Evolutionary conservation across 2,888 invertebrate species (phyloP).

Genomic region (Drosophila ezoana): DNA sequence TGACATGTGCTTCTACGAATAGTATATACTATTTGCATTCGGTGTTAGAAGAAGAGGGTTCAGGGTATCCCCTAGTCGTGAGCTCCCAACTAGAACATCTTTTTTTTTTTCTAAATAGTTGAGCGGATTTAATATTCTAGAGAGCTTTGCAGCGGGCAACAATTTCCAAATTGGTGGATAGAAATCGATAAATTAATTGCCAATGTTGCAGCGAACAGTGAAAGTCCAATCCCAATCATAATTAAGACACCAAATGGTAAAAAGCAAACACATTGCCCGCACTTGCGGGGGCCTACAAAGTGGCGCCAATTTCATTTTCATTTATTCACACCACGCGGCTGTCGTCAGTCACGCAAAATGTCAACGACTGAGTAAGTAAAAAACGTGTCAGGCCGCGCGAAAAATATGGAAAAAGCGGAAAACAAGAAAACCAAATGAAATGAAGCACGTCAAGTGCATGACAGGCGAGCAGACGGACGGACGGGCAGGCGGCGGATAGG

Average conservation of each 20-base stretch:
- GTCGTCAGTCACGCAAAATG: conserved; percentile 82
- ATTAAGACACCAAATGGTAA: conserved; percentile 68
- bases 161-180: conserved; percentile 44
- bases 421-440: conserved; percentile 67
- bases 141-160: conserved; percentile 4
- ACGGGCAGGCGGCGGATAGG: conserved; percentile 1
- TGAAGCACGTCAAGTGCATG: conserved; percentile 74
- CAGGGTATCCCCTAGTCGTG: too few species aligned
- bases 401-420: conserved; percentile 65
- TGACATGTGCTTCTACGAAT: too few species aligned
- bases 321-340: conserved; percentile 76
- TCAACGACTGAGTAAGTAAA: conserved; percentile 74
- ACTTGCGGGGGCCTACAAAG: conserved; percentile 39
- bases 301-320: conserved; percentile 73
- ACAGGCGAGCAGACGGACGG: conserved; percentile 16
- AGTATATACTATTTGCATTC: too few species aligned
- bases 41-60: too few species aligned
- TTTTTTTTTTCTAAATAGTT: neutral
- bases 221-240: conserved; percentile 62
- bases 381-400: conserved; percentile 73
- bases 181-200: conserved; percentile 61
- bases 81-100: too few species aligned
- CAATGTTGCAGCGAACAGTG: conserved; percentile 35
- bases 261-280: conserved; percentile 69
- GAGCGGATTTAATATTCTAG: neutral